Base-by-base conservation (phyloP, 2,797 vertebrate genomes). In the Acanthopagrus latus region DNA sequence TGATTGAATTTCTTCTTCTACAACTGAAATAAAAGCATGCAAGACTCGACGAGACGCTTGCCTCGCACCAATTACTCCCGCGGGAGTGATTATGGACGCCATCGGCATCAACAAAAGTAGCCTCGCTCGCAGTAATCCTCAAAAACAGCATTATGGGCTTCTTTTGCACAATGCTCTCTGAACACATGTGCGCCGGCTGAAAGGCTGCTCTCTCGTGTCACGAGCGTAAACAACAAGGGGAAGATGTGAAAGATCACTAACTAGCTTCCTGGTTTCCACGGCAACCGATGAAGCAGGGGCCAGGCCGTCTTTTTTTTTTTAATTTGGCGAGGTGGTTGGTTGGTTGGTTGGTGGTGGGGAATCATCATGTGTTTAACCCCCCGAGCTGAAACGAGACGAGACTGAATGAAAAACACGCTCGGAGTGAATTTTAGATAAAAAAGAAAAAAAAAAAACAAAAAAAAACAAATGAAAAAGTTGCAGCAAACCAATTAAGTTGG, bases 261-360 rank as follows among this genome's bases (percentile, higher is more conserved):
- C 86, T 86, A 86, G 89, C 86, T 84, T 90, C 85, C 87, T 78
- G 86, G 85, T 89, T 89, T 48, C 87, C 86, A 71, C 77, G 78
- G 74, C 66, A 81, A 89, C 89, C 55, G n/a, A 76, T 79, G 76
- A 85, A 84, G 68, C 78, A 38, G 17, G 17, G 71, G 78, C 46
- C 46, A 4, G 16, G 65, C 20, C 44, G 44, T 77, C 79, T 87
- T 78, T 81, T 51, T 57, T 74, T 33, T 33, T 33, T 33, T 33
- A 25, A 3, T 27, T 27, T 27, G 3, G 27, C 3, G 27, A 27
- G 27, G 4, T 27, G 27, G 27, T 27, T n/a, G 29, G 4, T n/a
- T n/a, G n/a, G n/a, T n/a, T n/a, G n/a, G n/a, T n/a, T n/a, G n/a
- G 33, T 7, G 7, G 5, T 6, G 33, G 44, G 46, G 71, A 60